These are phyloP conservation scores for Megaustenia siamemsis DNA, from an alignment of 2,888 invertebrate genomes.

Conservation along the genomic window DNA sequence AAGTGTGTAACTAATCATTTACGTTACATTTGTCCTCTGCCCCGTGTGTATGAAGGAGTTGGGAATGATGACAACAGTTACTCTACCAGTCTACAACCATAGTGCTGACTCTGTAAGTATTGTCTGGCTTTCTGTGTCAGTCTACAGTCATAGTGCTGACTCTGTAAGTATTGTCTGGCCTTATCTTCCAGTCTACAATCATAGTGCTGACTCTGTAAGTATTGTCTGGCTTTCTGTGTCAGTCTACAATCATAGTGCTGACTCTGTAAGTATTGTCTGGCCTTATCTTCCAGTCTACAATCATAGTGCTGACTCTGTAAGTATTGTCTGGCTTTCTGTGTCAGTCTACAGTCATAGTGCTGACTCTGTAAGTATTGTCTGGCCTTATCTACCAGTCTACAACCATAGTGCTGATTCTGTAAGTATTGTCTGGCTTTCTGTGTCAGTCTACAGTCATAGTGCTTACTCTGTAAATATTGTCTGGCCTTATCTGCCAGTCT, in stretches of 20 bases:
- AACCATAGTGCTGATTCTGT: neutral
- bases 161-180: constrained; percentile 63
- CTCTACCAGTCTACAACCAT: constrained; percentile 81
- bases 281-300: neutral
- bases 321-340: neutral
- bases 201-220: neutral
- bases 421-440: neutral
- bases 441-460: too few relatives aligned
- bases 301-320: neutral
- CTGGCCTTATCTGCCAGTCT: too few relatives aligned
- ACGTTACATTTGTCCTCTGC: neutral
- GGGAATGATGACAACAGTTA: constrained; percentile 81
- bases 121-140: constrained; percentile 54
- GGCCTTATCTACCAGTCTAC: neutral
- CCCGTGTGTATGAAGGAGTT: constrained; percentile 57
- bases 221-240: neutral
- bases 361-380: too few relatives aligned
- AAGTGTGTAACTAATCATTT: neutral
- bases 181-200: too few relatives aligned
- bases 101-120: constrained; percentile 68
- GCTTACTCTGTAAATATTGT: too few relatives aligned
- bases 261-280: neutral
- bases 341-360: too few relatives aligned
- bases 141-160: constrained; percentile 77
- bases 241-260: neutral